Conservation (phyloP, 2,113 vertebrate genomes). For the Microcebus murinus region DNA sequence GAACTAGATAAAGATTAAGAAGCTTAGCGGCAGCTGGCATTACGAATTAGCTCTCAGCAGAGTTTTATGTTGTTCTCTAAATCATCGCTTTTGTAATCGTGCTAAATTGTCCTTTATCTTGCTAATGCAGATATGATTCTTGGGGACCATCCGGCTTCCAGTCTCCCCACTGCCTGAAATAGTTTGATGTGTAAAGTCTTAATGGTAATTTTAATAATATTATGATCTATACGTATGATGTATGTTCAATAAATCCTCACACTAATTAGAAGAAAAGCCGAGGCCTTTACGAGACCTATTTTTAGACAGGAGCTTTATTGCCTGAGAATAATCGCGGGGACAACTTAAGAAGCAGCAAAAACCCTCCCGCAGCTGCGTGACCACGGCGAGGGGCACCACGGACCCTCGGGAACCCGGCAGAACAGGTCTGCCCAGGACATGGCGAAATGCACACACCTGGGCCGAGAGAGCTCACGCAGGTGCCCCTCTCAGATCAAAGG, state of each 20-base stretch:
- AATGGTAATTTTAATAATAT: constrained; percentile 85
- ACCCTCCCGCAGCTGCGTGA: accelerated
- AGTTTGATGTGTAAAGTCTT: constrained; percentile 87
- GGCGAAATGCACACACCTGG: accelerated
- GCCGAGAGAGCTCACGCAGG: accelerated
- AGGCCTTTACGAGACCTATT: constrained; percentile 81
- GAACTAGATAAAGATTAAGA: constrained; percentile 93
- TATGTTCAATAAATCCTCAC: constrained; percentile 85
- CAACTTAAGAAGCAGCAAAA: constrained; percentile 9
- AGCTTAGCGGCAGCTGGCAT: constrained; percentile 89
- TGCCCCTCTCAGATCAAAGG: accelerated
- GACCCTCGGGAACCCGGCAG: accelerated
- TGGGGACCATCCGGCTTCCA: constrained; percentile 78
- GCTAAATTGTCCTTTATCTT: constrained; percentile 90
- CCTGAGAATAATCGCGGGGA: constrained; percentile 65
- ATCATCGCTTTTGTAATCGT: constrained; percentile 89
- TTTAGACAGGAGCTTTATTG: constrained; percentile 80
- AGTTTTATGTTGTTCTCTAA: constrained; percentile 87
- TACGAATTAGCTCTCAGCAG: constrained; percentile 85
- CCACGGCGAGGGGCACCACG: not conserved
- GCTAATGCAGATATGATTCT: constrained; percentile 87
- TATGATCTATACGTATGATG: constrained; percentile 84
- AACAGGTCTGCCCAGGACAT: accelerated
- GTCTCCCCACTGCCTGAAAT: constrained; percentile 81
- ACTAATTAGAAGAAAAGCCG: constrained; percentile 86